Conservation (phyloP, 2,888 invertebrate species). For the Chymomyza procnemis region DNA sequence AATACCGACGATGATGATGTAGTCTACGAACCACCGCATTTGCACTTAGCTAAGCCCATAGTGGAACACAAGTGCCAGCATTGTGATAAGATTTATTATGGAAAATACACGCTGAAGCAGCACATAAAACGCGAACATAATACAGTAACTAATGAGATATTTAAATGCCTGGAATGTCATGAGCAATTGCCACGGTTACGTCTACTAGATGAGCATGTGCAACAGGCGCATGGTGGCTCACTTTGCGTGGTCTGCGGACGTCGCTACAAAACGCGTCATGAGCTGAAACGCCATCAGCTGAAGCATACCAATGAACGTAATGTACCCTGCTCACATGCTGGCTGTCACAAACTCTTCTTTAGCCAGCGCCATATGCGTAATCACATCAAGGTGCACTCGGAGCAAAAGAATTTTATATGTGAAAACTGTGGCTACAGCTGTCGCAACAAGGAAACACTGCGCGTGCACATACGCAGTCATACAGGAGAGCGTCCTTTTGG, state of each 20-base stretch:
- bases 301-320: constrained; percentile 61
- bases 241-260: constrained; percentile 54
- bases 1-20: constrained; percentile 25
- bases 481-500: constrained; percentile 72
- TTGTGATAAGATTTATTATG: constrained; percentile 52
- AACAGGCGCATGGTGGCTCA: constrained; percentile 54
- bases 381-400: constrained; percentile 64
- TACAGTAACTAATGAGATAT: constrained; percentile 18
- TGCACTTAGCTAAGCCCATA: constrained; percentile 1
- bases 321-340: constrained; percentile 59
- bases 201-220: constrained; percentile 54
- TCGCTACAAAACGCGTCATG: constrained; percentile 64
- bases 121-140: constrained; percentile 58
- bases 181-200: constrained; percentile 49
- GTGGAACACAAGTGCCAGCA: constrained; percentile 54
- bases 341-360: constrained; percentile 68
- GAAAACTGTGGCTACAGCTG: constrained; percentile 72
- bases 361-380: constrained; percentile 60
- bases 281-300: constrained; percentile 64
- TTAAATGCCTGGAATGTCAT: constrained; percentile 54
- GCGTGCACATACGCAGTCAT: constrained; percentile 68
- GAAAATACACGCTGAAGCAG: constrained; percentile 50
- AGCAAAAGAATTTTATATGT: constrained; percentile 68
- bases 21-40: constrained; percentile 42
- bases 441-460: constrained; percentile 65